Base-by-base conservation (phyloP, 2,888 invertebrate species). In the Eilema depressum region DNA sequence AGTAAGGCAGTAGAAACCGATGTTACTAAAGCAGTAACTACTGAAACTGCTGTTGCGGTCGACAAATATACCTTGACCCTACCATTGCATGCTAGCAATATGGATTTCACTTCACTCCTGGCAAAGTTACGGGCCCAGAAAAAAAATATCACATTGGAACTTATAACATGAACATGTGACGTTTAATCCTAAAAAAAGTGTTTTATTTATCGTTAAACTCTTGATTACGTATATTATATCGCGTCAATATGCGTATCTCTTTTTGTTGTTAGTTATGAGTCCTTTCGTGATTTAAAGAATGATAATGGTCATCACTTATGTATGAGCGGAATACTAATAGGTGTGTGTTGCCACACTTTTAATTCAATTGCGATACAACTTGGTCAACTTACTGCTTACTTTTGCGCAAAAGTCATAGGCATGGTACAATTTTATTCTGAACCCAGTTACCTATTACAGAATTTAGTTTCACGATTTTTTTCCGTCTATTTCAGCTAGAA, bases 111-210 rank as follows among this genome's bases (percentile, higher is more conserved):
- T 2, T 30, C 79, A 10, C 78, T 91, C 7, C 71, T 91, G 63
- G 70, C 83, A 17, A 85, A 83, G 70, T 83, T 91, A 69, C 82
- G 84, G 37, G 67, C 66, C n/a, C 77, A 70, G 64, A 86, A 85
- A 63, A 83, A 78, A 70, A 90, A 89, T 75, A 74, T 86, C 3
- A 90, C 91, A 0, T 71, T 91, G 41, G 83, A 91, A 75, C 80
- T 91, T 69, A 71, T 90, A 66, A 80, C 82, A 47, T 80, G 73
- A 83, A 56, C 26, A 37, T 28, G 12, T 37, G 12, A 37, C 33
- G 11, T 23, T 33, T 20, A 20, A 23, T 26, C 37, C n/a, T 10
- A 12, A n/a, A 37, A 37, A 8, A 41, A 23, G 7, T 33, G 25
- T 66, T 64, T 65, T 30, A 20, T 41, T 63, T 63, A 1, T 63